Evolutionary conservation across 2,888 invertebrate species (phyloP).

Genomic region (Podabrus alpinus): DNA sequence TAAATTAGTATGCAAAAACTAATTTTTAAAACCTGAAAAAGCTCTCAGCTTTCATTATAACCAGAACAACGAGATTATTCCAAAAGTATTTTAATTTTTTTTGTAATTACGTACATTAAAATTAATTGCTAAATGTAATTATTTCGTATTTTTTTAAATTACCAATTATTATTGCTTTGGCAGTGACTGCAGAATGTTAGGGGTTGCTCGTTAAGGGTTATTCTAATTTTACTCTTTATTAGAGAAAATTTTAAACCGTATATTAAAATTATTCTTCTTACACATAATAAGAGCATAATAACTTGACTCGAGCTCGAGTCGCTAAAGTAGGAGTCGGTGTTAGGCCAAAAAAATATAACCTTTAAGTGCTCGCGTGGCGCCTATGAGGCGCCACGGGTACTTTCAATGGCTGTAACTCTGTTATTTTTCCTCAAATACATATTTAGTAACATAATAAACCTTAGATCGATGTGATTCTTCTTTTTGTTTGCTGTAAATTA

Average conservation of each 20-base stretch:
- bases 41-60: background rate
- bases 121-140: background rate
- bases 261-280: background rate
- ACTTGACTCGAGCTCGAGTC: too few relatives aligned
- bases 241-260: background rate
- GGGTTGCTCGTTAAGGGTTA: background rate
- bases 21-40: background rate
- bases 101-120: background rate
- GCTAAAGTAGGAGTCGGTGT: too few relatives aligned
- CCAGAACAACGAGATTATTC: background rate
- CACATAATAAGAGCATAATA: too few relatives aligned
- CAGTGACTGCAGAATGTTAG: background rate
- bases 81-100: background rate
- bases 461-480: too few relatives aligned
- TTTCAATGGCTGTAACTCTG: too few relatives aligned
- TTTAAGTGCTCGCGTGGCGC: too few relatives aligned
- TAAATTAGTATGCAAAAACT: background rate
- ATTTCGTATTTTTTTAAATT: background rate
- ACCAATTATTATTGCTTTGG: background rate
- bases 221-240: background rate
- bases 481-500: too few relatives aligned
- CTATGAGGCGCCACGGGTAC: too few relatives aligned
- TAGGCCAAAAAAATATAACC: too few relatives aligned
- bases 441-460: too few relatives aligned
- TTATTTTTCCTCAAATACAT: too few relatives aligned